These are phyloP conservation scores for Pyrrhosoma nymphula DNA, from an alignment of 2,888 invertebrate species.

Conservation along the genomic window DNA sequence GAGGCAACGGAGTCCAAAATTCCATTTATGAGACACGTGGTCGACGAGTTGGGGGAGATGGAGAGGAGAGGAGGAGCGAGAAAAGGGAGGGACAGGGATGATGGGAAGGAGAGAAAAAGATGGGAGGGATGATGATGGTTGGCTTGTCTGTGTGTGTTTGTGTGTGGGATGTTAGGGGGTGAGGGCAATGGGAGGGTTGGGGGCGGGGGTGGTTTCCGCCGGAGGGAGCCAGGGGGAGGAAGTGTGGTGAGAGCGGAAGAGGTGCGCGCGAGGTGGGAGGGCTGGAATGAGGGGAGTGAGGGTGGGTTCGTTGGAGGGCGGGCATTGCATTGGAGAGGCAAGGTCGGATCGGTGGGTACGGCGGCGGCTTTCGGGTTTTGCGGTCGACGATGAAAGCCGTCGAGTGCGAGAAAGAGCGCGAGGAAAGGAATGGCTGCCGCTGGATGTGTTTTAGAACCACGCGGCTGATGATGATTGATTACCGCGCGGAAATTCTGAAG, in stretches of 20 bases:
- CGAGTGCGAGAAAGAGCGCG: neutral
- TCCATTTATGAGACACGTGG: constrained; percentile 43
- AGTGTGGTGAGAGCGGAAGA: neutral
- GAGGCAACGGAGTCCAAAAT: constrained; percentile 33
- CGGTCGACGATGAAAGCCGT: constrained; percentile 40
- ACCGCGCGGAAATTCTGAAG: neutral
- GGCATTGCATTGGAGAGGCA: neutral
- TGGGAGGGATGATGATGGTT: no score
- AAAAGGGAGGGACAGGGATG: no score
- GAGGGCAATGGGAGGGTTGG: neutral
- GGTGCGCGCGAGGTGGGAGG: neutral
- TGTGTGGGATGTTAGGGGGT: neutral
- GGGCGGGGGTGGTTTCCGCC: neutral
- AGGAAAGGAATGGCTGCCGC: neutral
- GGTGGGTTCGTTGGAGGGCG: neutral
- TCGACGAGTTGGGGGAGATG: neutral
- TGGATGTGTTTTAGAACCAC: neutral
- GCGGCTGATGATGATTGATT: constrained; percentile 31
- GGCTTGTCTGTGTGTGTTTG: neutral
- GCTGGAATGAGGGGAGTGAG: neutral
- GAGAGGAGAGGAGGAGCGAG: neutral
- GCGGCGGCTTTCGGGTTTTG: constrained; percentile 41
- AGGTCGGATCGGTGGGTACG: neutral
- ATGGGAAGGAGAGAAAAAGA: no score
- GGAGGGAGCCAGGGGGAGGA: neutral